Percentiles rank a stretch among this genome's conserved stretches.
Evolutionary conservation across 2,113 vertebrate genomes (phyloP).

Genomic region (Xyliphius kryptos): DNA sequence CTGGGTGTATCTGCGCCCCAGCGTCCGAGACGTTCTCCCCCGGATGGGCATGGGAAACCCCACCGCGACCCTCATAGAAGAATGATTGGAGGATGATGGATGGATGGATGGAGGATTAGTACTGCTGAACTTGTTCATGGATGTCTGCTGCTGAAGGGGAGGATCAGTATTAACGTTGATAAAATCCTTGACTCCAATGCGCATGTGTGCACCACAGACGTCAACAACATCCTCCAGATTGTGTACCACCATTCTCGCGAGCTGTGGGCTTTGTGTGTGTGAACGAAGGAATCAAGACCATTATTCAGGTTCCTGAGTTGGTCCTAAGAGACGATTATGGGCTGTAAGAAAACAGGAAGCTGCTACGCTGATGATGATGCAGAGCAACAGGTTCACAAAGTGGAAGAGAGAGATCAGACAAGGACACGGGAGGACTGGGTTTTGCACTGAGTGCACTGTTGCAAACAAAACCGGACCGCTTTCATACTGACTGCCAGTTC

Average conservation of each 20-base stretch:
- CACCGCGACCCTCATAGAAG: too few relatives aligned
- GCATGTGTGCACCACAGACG: constrained; percentile 24
- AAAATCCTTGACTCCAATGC: constrained; percentile 33
- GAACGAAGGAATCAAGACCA: constrained; percentile 21
- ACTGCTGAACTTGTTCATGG: constrained; percentile 9
- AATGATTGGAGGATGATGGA: background rate
- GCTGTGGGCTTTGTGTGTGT: constrained; percentile 20
- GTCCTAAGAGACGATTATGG: constrained; percentile 32
- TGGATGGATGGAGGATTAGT: constrained; percentile 2
- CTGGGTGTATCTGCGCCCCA: too few relatives aligned
- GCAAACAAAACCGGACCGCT: too few relatives aligned
- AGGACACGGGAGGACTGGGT: constrained; percentile 3
- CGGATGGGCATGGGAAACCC: too few relatives aligned
- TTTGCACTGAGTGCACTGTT: too few relatives aligned
- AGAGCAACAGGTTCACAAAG: constrained; percentile 33
- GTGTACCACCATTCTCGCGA: constrained; percentile 28
- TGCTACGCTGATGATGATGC: constrained; percentile 31
- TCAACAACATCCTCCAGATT: constrained; percentile 33
- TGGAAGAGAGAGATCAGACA: constrained; percentile 9
- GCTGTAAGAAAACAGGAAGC: constrained; percentile 45
- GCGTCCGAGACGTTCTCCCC: too few relatives aligned
- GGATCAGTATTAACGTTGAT: constrained; percentile 3
- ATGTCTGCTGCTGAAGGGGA: constrained; percentile 7
- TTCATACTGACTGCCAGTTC: too few relatives aligned
- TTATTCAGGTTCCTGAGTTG: constrained; percentile 42